Evolutionary conservation across 2,888 invertebrate genomes (phyloP).

Genomic region (Pseudoips prasinana): DNA sequence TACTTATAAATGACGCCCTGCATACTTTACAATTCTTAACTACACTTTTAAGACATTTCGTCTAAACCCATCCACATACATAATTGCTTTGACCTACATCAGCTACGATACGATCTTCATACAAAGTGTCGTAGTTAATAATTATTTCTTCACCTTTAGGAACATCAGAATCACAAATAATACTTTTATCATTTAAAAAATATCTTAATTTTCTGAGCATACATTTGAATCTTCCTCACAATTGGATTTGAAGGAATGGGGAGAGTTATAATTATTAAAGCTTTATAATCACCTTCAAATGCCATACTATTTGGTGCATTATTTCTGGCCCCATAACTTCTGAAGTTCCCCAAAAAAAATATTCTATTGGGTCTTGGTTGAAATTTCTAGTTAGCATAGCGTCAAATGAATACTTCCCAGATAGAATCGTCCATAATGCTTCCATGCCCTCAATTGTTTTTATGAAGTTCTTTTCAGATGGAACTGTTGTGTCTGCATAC

Average conservation of each 20-base stretch:
- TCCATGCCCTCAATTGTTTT: conserved; percentile 6
- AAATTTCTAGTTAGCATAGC: conserved; percentile 20
- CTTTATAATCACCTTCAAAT: conserved; percentile 31
- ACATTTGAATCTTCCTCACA: conserved; percentile 22
- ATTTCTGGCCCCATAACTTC: conserved; percentile 28
- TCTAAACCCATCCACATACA: conserved; percentile 10
- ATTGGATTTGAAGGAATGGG: conserved; percentile 16
- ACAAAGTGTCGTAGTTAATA: not conserved
- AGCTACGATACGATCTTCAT: not conserved
- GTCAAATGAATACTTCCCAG: conserved; percentile 5
- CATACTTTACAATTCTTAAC: not conserved
- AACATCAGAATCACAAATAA: not conserved
- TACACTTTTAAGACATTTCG: conserved; percentile 4
- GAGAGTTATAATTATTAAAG: conserved; percentile 25
- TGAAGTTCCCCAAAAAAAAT: conserved; percentile 35
- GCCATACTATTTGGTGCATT: conserved; percentile 18
- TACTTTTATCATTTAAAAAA: not conserved
- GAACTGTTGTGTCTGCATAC: conserved; percentile 1
- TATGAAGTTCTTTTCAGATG: conserved; percentile 4
- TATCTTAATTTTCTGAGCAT: not conserved
- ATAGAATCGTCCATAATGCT: conserved; percentile 4
- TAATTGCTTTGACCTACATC: conserved; percentile 1
- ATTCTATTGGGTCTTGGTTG: conserved; percentile 33
- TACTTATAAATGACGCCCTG: not conserved
- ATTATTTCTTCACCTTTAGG: not conserved